Percentiles rank a stretch among this genome's conserved stretches.
Evolutionary conservation across 2,888 invertebrate species (phyloP).

Genomic region (Coremacera marginata): DNA sequence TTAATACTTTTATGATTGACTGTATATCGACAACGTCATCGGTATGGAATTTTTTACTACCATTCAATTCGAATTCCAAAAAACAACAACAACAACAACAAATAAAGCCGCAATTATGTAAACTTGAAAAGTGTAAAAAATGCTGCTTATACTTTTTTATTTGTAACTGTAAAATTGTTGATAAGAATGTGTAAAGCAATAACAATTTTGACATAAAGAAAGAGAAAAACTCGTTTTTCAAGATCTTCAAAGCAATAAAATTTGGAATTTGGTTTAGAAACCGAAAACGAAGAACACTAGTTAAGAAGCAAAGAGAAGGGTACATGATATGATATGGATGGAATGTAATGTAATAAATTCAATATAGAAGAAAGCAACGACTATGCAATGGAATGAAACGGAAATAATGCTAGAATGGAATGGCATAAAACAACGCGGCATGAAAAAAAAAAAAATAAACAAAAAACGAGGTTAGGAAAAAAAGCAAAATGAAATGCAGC

Average conservation of each 20-base stretch:
- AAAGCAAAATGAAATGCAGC: no score
- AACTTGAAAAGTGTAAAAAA: conserved; percentile 5
- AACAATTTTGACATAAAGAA: background rate
- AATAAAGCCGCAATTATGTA: conserved; percentile 2
- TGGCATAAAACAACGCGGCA: no score
- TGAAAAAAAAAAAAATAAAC: no score
- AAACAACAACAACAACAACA: background rate
- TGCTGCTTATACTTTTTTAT: background rate
- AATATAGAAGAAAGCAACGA: background rate
- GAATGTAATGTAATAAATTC: background rate
- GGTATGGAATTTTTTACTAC: conserved; percentile 9
- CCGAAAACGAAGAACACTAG: background rate
- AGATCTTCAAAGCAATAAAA: conserved; percentile 13
- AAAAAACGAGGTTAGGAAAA: no score
- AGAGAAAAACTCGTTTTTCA: conserved; percentile 21
- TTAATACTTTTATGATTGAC: background rate
- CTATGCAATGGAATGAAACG: no score
- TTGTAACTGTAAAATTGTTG: conserved; percentile 5
- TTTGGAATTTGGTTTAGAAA: background rate
- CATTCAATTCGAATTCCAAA: background rate
- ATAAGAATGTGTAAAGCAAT: conserved; percentile 14
- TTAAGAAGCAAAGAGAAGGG: no score
- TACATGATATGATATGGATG: no score
- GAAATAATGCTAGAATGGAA: no score
- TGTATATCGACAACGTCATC: conserved; percentile 10